Base-by-base conservation (phyloP, 2,888 invertebrate species). In the Dicranocentrus wangi region DNA sequence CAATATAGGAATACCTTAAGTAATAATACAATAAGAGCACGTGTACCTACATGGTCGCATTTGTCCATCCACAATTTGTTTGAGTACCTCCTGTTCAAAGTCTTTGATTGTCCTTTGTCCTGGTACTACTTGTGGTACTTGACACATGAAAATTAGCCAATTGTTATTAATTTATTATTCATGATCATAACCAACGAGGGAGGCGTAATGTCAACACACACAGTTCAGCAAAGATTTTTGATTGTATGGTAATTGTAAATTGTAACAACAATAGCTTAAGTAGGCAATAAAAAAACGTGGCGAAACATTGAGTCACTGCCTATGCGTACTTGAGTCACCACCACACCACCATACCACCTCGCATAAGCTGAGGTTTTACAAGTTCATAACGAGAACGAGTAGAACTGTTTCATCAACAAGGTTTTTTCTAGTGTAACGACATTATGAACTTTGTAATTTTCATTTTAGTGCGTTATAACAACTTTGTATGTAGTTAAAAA, bases 111-210 rank as follows among this genome's bases (percentile, higher is more conserved):
- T n/a, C n/a, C n/a, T n/a, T n/a, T n/a, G n/a, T n/a, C n/a, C n/a
- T n/a, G n/a, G n/a, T n/a, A 47, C 15, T 47, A 3, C n/a, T 39
- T 39, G 2, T 47, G 15, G 47, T 47, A n/a, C n/a, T 47, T 47
- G 47, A 10, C 47, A 47, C 47, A n/a, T 2, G 15, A 47, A 15
- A 47, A n/a, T 47, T 47, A 47, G 47, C 15, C 47, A 47, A 47
- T 47, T n/a, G 2, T 47, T n/a, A 47, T 47, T n/a, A 47, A 47
- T 47, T 47, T n/a, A 47, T 47, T 47, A 47, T 47, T 47, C n/a
- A 47, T 47, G 47, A 47, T 47, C 47, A 47, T 47, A 15, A 47
- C 47, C n/a, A n/a, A 39, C 39, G 47, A 47, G 47, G 13, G 47
- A n/a, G 47, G 47, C 15, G 47, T n/a, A 47, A 15, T 47, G 47